These are phyloP conservation scores for Sebastes oblongus DNA, from an alignment of 2,797 vertebrate genomes.

Conservation along the genomic window DNA sequence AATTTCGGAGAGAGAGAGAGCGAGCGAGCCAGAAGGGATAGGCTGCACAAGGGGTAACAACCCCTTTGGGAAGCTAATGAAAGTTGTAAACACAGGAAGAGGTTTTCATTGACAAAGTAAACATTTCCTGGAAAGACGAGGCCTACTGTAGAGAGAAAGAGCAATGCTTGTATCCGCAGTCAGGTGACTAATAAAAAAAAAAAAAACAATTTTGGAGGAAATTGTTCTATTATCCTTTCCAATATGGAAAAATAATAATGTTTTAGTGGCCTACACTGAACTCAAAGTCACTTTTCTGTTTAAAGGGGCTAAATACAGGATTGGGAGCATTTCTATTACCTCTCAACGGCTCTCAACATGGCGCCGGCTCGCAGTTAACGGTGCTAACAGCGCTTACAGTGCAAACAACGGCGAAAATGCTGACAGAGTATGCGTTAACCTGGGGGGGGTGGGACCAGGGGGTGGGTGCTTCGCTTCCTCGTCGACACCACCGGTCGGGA, in stretches of 20 bases:
- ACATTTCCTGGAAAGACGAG: slow-evolving; percentile 66
- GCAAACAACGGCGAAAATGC: too few species aligned
- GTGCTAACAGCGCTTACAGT: too few species aligned
- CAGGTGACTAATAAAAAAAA: slow-evolving; percentile 38
- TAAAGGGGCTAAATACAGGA: too few species aligned
- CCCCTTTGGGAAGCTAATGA: slow-evolving; percentile 56
- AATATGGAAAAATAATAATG: neutral
- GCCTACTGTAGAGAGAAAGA: slow-evolving; percentile 22
- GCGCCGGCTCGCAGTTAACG: too few species aligned
- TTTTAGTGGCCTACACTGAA: neutral
- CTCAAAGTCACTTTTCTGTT: neutral
- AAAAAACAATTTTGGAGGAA: neutral
- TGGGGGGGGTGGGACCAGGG: too few species aligned
- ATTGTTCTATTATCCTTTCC: neutral
- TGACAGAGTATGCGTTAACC: too few species aligned
- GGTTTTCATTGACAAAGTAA: slow-evolving; percentile 69
- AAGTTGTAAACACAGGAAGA: slow-evolving; percentile 68
- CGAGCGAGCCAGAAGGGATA: slow-evolving; percentile 20
- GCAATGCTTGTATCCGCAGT: slow-evolving; percentile 7
- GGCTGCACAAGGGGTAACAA: slow-evolving; percentile 38
- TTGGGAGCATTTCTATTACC: too few species aligned
- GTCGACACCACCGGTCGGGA: too few species aligned
- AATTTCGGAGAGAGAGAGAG: slow-evolving; percentile 4
- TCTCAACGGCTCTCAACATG: too few species aligned
- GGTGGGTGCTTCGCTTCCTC: too few species aligned